Evolutionary conservation across 2,888 invertebrate genomes (phyloP).

Genomic region (Galerucella pusilla): DNA sequence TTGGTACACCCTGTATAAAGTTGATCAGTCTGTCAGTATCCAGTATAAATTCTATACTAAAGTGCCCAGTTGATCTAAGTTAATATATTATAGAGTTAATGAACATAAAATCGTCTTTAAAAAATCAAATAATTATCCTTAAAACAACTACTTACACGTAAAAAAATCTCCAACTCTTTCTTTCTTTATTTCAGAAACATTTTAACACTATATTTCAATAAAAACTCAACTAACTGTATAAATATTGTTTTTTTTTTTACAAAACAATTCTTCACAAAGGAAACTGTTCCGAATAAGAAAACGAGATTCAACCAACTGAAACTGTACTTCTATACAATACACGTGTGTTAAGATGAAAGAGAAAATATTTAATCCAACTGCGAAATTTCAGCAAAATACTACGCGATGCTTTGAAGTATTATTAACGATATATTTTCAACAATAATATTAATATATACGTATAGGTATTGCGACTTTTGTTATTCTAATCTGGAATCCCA

Average conservation of each 20-base stretch:
- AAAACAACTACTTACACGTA: too few species aligned
- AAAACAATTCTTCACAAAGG: slow-evolving; percentile 19
- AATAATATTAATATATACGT: too few species aligned
- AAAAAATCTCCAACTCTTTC: too few species aligned
- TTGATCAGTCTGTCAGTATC: too few species aligned
- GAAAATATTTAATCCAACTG: not conserved
- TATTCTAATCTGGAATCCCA: not conserved
- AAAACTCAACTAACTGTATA: not conserved
- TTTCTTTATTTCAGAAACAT: not conserved
- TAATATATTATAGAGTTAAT: too few species aligned
- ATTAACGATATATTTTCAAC: not conserved
- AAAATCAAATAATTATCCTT: too few species aligned
- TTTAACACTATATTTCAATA: not conserved
- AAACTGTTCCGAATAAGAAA: slow-evolving; percentile 16
- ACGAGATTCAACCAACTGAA: slow-evolving; percentile 22
- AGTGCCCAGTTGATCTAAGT: too few species aligned
- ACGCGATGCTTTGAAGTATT: not conserved
- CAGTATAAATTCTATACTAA: too few species aligned
- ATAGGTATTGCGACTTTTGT: not conserved
- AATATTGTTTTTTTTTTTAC: not conserved
- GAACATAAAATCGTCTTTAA: too few species aligned
- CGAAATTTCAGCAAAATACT: not conserved
- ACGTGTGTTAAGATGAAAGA: slow-evolving; percentile 2
- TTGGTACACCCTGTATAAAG: too few species aligned
- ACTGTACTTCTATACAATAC: slow-evolving; percentile 15